Percentiles rank a stretch among this genome's conserved stretches.
These are phyloP conservation scores for Holacanthella duospinosa DNA, from an alignment of 2,888 invertebrate species.

Conservation along the genomic window DNA sequence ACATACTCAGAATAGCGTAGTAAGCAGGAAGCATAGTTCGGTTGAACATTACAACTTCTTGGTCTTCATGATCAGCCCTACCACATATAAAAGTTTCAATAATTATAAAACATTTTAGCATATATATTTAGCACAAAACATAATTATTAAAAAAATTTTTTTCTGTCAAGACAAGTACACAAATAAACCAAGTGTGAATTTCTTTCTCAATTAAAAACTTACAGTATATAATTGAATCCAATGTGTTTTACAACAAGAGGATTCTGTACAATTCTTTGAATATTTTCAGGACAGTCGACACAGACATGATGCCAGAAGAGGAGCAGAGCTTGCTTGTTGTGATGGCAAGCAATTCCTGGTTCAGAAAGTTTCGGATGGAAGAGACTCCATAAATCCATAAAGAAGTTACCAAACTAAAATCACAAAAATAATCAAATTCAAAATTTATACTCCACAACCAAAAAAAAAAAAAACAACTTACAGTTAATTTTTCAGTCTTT, in stretches of 20 bases:
- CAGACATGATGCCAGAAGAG: constrained; percentile 91
- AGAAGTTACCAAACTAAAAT: constrained; percentile 78
- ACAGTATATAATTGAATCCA: constrained; percentile 93
- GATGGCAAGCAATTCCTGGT: constrained; percentile 87
- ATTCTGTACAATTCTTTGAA: constrained; percentile 75
- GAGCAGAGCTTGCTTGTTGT: constrained; percentile 85
- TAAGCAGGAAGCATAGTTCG: constrained; percentile 87
- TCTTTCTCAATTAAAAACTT: constrained; percentile 45
- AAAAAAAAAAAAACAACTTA: constrained; percentile 42
- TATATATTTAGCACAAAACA: too few species aligned
- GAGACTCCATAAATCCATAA: constrained; percentile 82
- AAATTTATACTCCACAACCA: background rate
- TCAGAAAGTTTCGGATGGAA: constrained; percentile 90
- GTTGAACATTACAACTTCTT: constrained; percentile 88
- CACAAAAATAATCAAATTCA: constrained; percentile 9
- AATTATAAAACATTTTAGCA: too few species aligned
- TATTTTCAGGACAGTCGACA: constrained; percentile 84
- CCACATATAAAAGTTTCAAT: background rate
- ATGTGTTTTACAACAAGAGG: constrained; percentile 83
- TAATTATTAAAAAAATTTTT: background rate
- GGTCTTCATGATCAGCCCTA: constrained; percentile 88
- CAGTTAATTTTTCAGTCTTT: constrained; percentile 84
- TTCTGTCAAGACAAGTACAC: background rate
- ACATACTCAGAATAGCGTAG: constrained; percentile 76
- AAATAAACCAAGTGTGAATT: background rate